phyloP scores from a whole-genome alignment of 2,888 invertebrate species.

The Acanthosepion pharaonis region DNA sequence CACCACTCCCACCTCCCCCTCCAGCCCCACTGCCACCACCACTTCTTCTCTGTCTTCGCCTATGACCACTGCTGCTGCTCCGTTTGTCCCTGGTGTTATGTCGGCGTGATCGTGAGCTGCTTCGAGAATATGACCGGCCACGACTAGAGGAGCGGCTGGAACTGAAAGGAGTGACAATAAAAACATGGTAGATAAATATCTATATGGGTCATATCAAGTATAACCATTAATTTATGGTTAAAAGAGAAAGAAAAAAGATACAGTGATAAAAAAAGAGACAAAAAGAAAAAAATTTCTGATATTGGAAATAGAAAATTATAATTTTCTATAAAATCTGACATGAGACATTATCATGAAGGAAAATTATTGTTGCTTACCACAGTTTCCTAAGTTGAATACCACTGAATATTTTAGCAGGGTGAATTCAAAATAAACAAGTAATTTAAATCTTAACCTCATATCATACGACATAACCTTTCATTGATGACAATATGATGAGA shows the following conservation, averaged over 20 bases:
- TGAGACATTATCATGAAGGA: too few relatives aligned
- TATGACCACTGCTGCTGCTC: constrained; percentile 35
- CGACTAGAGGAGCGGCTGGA: constrained; percentile 40
- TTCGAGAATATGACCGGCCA: constrained; percentile 39
- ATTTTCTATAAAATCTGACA: too few relatives aligned
- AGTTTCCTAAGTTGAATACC: too few relatives aligned
- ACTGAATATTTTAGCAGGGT: too few relatives aligned
- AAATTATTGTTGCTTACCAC: too few relatives aligned
- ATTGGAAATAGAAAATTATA: too few relatives aligned
- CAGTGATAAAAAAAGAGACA: too few relatives aligned
- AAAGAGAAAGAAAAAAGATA: not conserved
- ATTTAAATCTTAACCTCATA: too few relatives aligned
- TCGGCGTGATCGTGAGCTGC: constrained; percentile 37
- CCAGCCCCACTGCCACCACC: not conserved
- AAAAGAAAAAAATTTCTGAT: too few relatives aligned
- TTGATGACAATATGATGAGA: too few relatives aligned
- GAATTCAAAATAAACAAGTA: too few relatives aligned
- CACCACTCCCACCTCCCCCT: not conserved
- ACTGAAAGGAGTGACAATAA: not conserved
- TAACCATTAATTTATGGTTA: not conserved
- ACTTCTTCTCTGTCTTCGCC: not conserved
- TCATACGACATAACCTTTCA: too few relatives aligned
- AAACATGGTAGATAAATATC: not conserved
- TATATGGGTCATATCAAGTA: not conserved
- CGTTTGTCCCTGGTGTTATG: constrained; percentile 38